Evolutionary conservation across 2,113 vertebrate genomes (phyloP).

Genomic region (Cyphotilapia sp.): DNA sequence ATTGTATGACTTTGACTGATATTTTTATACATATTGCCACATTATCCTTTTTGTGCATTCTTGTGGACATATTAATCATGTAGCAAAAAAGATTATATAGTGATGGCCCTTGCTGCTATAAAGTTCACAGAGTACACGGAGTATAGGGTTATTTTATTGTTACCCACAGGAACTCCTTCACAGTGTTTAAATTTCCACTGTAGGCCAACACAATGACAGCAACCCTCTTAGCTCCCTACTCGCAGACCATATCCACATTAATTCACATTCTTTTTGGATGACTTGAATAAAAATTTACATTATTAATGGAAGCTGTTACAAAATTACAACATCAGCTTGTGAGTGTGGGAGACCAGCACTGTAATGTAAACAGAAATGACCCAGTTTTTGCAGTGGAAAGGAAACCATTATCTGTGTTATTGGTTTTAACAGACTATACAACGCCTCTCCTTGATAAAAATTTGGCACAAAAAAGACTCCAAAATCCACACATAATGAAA

Average conservation of each 20-base stretch:
- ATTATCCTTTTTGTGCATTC: background rate
- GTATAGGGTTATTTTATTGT: rapidly evolving
- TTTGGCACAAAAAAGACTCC: background rate
- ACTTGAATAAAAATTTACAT: background rate
- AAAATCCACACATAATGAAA: background rate
- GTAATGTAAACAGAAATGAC: background rate
- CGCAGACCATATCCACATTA: background rate
- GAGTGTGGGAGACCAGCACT: background rate
- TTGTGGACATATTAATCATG: background rate
- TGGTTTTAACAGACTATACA: background rate
- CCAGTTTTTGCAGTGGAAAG: background rate
- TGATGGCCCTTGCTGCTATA: background rate
- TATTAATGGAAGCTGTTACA: background rate
- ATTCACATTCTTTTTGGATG: background rate
- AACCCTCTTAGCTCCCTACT: background rate
- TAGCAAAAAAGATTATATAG: background rate
- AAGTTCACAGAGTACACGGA: background rate
- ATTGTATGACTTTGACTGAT: background rate
- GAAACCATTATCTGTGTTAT: background rate
- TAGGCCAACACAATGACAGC: background rate
- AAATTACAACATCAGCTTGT: background rate
- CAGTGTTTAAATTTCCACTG: background rate
- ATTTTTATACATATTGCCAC: background rate
- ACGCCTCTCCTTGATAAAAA: background rate
- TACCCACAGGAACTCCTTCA: background rate